phyloP scores from a whole-genome alignment of 2,113 vertebrate genomes.

The Prolemur simus region DNA sequence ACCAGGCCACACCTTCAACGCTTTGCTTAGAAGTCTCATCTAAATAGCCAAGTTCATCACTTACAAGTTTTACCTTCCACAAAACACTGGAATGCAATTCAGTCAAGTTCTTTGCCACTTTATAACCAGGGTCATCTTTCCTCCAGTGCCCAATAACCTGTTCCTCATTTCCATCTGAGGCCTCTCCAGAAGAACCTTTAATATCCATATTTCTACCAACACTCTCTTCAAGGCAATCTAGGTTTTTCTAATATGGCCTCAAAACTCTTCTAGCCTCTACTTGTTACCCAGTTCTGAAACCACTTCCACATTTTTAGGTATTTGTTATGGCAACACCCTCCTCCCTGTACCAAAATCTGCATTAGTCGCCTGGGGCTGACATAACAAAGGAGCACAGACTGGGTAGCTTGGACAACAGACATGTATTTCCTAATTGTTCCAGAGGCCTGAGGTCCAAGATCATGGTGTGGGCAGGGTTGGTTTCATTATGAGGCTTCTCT shows the following conservation, averaged over 20 bases:
- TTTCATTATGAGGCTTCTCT: background rate
- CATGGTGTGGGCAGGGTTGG: background rate
- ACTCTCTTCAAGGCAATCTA: background rate
- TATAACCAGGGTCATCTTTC: background rate
- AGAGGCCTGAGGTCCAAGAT: background rate
- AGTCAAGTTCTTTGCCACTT: background rate
- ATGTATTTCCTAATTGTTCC: background rate
- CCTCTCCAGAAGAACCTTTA: background rate
- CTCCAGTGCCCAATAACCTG: background rate
- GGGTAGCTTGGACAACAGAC: background rate
- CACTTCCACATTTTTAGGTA: background rate
- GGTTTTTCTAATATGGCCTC: background rate
- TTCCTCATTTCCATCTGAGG: background rate
- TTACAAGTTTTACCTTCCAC: background rate
- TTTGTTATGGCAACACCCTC: background rate
- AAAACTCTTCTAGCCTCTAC: background rate
- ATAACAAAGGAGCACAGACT: background rate
- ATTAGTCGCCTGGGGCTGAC: background rate
- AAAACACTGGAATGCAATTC: background rate
- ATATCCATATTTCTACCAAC: background rate
- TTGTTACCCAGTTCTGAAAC: background rate
- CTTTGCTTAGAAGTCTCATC: background rate
- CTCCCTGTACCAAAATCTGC: background rate
- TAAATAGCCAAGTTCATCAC: background rate
- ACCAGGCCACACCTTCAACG: background rate